These are phyloP conservation scores for Eupithecia tripunctaria DNA, from an alignment of 2,888 invertebrate species.

Conservation along the genomic window DNA sequence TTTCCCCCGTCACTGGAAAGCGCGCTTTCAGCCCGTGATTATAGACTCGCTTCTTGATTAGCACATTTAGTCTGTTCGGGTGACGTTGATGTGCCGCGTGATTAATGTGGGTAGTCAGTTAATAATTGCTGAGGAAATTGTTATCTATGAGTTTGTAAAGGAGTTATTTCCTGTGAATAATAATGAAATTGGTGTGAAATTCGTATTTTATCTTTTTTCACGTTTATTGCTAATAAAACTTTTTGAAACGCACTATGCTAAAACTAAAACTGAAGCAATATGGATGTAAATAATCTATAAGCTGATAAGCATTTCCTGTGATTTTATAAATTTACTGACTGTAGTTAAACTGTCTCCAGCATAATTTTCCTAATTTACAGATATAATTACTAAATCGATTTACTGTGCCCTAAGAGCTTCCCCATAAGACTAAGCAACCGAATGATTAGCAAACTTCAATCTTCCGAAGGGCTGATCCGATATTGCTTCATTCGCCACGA, in stretches of 20 bases:
- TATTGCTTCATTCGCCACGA: conserved; percentile 25
- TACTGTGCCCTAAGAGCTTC: conserved; percentile 4
- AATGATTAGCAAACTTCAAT: conserved; percentile 27
- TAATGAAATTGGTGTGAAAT: conserved; percentile 1
- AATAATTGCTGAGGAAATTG: conserved; percentile 32
- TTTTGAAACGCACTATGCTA: background rate
- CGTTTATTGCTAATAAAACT: background rate
- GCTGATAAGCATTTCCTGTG: background rate
- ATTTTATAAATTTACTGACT: too few relatives aligned
- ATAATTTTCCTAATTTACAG: background rate
- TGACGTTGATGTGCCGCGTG: conserved; percentile 38
- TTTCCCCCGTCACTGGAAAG: conserved; percentile 43
- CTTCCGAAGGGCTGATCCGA: conserved; percentile 20
- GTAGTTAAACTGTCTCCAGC: background rate
- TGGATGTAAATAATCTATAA: background rate
- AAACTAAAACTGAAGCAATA: background rate
- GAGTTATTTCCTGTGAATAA: conserved; percentile 21
- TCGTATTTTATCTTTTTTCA: too few relatives aligned
- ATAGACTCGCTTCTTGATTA: conserved; percentile 39
- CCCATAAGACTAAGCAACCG: conserved; percentile 18
- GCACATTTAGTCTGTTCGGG: conserved; percentile 37
- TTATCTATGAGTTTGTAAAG: conserved; percentile 14
- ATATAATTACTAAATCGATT: background rate
- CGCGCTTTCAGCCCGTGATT: conserved; percentile 39
- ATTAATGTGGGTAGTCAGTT: conserved; percentile 33